Base-by-base conservation (phyloP, 2,888 invertebrate genomes). In the Dasypogon diadema region DNA sequence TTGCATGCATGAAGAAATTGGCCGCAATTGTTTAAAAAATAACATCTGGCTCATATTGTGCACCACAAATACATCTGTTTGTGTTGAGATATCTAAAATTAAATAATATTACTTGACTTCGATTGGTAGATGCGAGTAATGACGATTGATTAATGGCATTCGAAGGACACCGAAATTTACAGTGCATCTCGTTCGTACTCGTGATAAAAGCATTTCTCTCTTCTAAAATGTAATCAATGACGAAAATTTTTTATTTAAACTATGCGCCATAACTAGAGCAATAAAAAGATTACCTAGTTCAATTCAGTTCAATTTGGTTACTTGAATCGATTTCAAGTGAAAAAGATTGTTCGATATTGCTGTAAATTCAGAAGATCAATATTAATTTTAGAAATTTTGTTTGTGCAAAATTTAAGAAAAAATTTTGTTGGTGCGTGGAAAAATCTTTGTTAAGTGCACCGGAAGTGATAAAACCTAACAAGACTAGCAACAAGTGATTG, bases 241-340 rank as follows among this genome's bases (percentile, higher is more conserved):
- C 55, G 55, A 75, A n/a, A 42, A 10, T 55, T 24, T 42, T 24
- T 65, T 65, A 22, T 14, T 26, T 37, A 26, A 34, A 60, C 26
- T 63, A 60, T 30, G 68, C 37, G 58, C 48, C 56, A 74, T 60
- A 76, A 56, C 22, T 56, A 55, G 54, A 68, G 48, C 46, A 74
- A 68, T 24, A 63, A 55, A 55, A 6, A 16, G 42, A 26, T 65
- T 42, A 21, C 10, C 24, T 56, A 63, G 73, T 65, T 68, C 55
- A 76, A 68, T 68, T 76, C 76, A 76, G 76, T 76, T 68, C 56
- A 68, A 60, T 37, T 48, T 65, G 65, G 26, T 65, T 18, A 65
- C 56, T 74, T 73, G 78, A 76, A 58, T 75, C 73, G 73, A 70
- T 72, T 65, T 30, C 75, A 65, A 65, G 65, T 65, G 21, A 65